These are phyloP conservation scores for Sesamia nonagrioides DNA, from an alignment of 1,140 invertebrate genomes.

Conservation along the genomic window DNA sequence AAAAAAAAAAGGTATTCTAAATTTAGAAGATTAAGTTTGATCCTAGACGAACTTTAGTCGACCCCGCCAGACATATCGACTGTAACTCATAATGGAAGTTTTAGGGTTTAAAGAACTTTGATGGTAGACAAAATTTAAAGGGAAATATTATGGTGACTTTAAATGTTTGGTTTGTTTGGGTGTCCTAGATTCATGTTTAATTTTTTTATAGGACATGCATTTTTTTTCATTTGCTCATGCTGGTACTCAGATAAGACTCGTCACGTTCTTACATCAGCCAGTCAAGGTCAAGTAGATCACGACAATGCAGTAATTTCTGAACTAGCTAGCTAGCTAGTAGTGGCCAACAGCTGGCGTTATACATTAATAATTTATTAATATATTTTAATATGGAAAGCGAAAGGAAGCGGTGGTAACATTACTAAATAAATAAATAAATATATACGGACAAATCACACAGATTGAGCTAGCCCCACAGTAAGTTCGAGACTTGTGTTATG, in stretches of 20 bases:
- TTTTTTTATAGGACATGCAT: not conserved
- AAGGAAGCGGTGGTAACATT: too few relatives aligned
- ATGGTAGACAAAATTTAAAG: slow-evolving; percentile 1
- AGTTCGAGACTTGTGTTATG: too few relatives aligned
- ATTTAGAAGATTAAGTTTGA: too few relatives aligned
- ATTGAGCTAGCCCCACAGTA: too few relatives aligned
- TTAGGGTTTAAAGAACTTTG: not conserved
- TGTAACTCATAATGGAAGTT: slow-evolving; percentile 10
- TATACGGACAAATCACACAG: too few relatives aligned
- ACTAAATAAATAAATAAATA: too few relatives aligned
- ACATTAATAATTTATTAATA: too few relatives aligned
- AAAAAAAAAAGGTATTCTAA: not conserved
- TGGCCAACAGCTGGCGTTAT: too few relatives aligned
- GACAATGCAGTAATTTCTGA: not conserved
- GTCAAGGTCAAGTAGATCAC: slow-evolving; percentile 14
- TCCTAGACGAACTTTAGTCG: not conserved
- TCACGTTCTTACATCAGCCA: not conserved
- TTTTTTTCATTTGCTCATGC: not conserved
- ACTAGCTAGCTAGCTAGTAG: too few relatives aligned
- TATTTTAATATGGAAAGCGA: too few relatives aligned
- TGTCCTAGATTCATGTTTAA: not conserved
- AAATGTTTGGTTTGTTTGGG: not conserved
- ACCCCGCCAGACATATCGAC: slow-evolving; percentile 3
- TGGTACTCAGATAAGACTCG: not conserved
- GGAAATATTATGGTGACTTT: not conserved